These are phyloP conservation scores for Apostichopus californicus DNA, from an alignment of 35 echinoderm and acorn worm species.

Conservation along the genomic window DNA sequence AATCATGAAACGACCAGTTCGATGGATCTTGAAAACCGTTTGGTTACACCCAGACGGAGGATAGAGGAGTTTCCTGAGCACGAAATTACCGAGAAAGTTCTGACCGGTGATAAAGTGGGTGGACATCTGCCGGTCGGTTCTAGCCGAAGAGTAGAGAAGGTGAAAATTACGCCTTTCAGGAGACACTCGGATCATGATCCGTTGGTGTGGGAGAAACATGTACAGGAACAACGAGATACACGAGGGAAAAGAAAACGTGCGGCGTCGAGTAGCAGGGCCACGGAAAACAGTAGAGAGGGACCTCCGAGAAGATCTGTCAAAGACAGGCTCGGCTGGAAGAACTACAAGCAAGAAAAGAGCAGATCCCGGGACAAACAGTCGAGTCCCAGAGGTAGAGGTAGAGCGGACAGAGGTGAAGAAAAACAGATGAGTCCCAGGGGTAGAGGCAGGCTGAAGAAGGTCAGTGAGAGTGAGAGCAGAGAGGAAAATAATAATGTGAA, in stretches of 20 bases:
- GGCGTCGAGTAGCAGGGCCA: neutral
- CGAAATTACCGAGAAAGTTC: neutral
- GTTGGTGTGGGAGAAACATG: too few relatives aligned
- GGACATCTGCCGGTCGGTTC: neutral
- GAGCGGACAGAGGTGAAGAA: neutral
- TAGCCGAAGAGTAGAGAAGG: neutral
- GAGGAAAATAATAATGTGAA: neutral
- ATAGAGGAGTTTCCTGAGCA: neutral
- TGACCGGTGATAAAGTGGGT: neutral
- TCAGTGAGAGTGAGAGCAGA: neutral
- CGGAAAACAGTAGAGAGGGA: neutral
- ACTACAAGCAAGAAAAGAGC: neutral
- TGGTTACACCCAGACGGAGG: neutral
- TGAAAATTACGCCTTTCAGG: neutral
- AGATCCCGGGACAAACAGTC: neutral
- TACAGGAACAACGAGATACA: too few relatives aligned
- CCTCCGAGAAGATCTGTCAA: conserved; percentile 24
- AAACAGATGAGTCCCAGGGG: too few relatives aligned
- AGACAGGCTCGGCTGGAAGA: conserved; percentile 34
- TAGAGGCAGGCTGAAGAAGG: neutral
- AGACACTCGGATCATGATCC: neutral
- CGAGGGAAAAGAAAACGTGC: too few relatives aligned
- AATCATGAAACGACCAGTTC: too few relatives aligned
- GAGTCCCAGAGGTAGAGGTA: neutral
- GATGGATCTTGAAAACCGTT: neutral